Conservation (phyloP, 2,113 vertebrate genomes). For the Python bivittatus region DNA sequence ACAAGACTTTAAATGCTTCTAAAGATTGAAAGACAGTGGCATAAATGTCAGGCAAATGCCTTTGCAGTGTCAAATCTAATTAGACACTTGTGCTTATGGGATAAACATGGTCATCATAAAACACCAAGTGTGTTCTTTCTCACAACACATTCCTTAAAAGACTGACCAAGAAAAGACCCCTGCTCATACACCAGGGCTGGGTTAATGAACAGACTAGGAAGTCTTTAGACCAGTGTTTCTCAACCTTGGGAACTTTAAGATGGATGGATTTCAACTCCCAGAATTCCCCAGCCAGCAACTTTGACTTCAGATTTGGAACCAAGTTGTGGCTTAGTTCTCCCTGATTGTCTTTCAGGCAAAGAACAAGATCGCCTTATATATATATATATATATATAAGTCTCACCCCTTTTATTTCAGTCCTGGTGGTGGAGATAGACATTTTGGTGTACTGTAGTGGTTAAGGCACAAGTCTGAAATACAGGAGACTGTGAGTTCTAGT, state of each 20-base stretch:
- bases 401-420: too few relatives aligned
- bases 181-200: not conserved
- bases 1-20: conserved; percentile 62
- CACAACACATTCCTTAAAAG: not conserved
- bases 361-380: not conserved
- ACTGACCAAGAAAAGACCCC: conserved; percentile 32
- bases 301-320: not conserved
- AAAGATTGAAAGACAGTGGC: conserved; percentile 70
- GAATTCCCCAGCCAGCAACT: too few relatives aligned
- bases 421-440: too few relatives aligned
- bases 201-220: not conserved
- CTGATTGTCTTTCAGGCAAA: not conserved
- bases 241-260: too few relatives aligned
- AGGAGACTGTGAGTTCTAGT: too few relatives aligned
- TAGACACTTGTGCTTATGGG: conserved; percentile 68
- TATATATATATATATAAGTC: not conserved
- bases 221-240: conserved; percentile 20
- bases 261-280: too few relatives aligned
- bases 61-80: conserved; percentile 76
- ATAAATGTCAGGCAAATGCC: conserved; percentile 77
- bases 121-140: conserved; percentile 33
- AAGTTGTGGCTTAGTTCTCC: not conserved
- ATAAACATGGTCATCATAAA: conserved; percentile 70
- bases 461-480: too few relatives aligned
- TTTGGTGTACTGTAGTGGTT: too few relatives aligned